Evolutionary conservation across 2,113 vertebrate genomes (phyloP).

Genomic region (Heterochromis multidens): DNA sequence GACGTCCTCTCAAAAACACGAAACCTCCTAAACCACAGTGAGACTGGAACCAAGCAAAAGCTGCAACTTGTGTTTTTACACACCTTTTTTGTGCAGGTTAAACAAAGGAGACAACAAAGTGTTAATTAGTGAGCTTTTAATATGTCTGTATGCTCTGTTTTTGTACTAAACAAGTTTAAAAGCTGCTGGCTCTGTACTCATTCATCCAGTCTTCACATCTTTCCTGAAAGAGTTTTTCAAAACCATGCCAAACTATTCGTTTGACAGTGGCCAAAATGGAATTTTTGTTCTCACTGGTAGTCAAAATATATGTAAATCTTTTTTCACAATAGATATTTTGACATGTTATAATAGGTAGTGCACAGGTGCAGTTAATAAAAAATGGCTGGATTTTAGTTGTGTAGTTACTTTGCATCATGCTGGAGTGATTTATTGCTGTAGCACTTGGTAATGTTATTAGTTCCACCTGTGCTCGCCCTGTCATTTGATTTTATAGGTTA

Average conservation of each 20-base stretch:
- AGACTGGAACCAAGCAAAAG: not conserved
- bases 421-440: constrained; percentile 13
- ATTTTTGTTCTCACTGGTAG: not conserved
- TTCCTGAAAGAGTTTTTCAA: not conserved
- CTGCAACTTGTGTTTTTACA: not conserved
- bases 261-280: not conserved
- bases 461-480: not conserved
- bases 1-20: not conserved
- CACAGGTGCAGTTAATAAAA: not conserved
- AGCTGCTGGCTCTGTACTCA: not conserved
- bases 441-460: constrained; percentile 20
- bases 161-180: not conserved
- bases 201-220: not conserved
- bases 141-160: constrained; percentile 1
- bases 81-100: not conserved
- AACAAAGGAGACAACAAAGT: not conserved
- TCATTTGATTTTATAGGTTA: constrained; percentile 21
- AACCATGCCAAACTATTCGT: not conserved
- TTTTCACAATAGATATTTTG: not conserved
- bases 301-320: not conserved
- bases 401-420: not conserved
- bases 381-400: not conserved
- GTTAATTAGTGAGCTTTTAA: constrained; percentile 6
- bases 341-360: not conserved
- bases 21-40: not conserved